Conservation (phyloP, 2,888 invertebrate species). For the Philhelius pedissequus region DNA sequence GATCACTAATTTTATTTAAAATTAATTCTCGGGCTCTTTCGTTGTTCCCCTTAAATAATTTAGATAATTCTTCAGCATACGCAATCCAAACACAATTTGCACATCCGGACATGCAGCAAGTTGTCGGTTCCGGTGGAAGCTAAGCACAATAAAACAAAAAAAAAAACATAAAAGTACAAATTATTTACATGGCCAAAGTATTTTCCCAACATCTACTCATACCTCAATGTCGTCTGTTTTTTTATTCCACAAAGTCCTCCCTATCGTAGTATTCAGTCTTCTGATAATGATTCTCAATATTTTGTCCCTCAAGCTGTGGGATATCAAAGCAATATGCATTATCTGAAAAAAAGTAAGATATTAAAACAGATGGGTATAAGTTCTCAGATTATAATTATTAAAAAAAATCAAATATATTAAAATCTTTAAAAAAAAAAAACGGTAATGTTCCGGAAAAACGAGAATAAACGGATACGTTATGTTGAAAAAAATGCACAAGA, state of each 20-base stretch:
- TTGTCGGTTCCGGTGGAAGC: constrained; percentile 83
- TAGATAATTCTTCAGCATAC: constrained; percentile 89
- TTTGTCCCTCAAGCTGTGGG: constrained; percentile 23
- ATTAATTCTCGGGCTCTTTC: constrained; percentile 85
- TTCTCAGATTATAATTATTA: not conserved
- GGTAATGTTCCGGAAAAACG: constrained; percentile 70
- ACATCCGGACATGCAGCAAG: constrained; percentile 95
- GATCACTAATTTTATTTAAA: constrained; percentile 87
- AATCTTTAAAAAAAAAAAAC: constrained; percentile 16
- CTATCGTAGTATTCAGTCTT: constrained; percentile 14
- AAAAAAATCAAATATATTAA: not conserved
- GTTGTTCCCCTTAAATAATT: constrained; percentile 84
- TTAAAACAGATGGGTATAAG: constrained; percentile 27
- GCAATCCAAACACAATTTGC: constrained; percentile 95
- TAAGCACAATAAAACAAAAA: constrained; percentile 53
- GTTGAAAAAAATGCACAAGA: constrained; percentile 30
- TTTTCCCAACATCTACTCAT: not conserved
- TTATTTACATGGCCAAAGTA: not conserved
- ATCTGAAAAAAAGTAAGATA: constrained; percentile 49
- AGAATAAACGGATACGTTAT: constrained; percentile 55
- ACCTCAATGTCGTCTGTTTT: constrained; percentile 34
- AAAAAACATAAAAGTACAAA: not conserved
- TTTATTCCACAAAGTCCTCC: constrained; percentile 12
- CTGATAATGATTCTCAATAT: constrained; percentile 19
- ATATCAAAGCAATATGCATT: constrained; percentile 36